These are phyloP conservation scores for Caenorhabditis doughertyi DNA, from an alignment of 2,888 invertebrate species.

Conservation along the genomic window DNA sequence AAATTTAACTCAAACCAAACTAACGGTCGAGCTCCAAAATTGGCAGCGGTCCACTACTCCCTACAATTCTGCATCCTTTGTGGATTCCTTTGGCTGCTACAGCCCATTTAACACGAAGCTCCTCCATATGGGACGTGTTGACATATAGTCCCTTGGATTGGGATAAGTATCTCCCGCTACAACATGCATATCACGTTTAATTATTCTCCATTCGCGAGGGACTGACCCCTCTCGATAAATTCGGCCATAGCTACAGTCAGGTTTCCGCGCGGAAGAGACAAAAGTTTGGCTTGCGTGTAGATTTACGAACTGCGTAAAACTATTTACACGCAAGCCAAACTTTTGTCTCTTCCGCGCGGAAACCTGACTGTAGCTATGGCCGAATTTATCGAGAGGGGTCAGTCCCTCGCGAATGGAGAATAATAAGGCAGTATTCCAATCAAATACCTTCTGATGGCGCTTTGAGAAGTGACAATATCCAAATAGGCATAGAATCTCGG, in stretches of 20 bases:
- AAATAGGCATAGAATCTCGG: constrained; percentile 57
- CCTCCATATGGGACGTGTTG: constrained; percentile 42
- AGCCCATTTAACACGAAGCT: constrained; percentile 47
- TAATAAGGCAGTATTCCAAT: too few species aligned
- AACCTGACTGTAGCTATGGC: too few species aligned
- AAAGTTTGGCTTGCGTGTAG: too few species aligned
- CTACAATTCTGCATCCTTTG: constrained; percentile 63
- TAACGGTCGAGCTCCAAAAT: constrained; percentile 65
- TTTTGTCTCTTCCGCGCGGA: not conserved
- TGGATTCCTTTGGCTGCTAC: constrained; percentile 59
- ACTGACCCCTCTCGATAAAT: too few species aligned
- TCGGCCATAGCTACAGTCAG: too few species aligned
- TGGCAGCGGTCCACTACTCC: constrained; percentile 38
- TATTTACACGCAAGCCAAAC: too few species aligned
- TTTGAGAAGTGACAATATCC: constrained; percentile 64
- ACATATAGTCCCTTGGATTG: constrained; percentile 62
- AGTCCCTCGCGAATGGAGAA: too few species aligned
- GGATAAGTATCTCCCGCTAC: constrained; percentile 60
- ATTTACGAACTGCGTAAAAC: too few species aligned
- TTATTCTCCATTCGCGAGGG: too few species aligned
- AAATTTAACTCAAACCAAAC: not conserved
- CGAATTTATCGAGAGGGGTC: too few species aligned
- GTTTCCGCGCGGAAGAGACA: too few species aligned
- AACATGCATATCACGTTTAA: too few species aligned
- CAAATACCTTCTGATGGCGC: constrained; percentile 59